Base-by-base conservation (phyloP, 2,113 vertebrate species). In the Forbesichthys agassizii region DNA sequence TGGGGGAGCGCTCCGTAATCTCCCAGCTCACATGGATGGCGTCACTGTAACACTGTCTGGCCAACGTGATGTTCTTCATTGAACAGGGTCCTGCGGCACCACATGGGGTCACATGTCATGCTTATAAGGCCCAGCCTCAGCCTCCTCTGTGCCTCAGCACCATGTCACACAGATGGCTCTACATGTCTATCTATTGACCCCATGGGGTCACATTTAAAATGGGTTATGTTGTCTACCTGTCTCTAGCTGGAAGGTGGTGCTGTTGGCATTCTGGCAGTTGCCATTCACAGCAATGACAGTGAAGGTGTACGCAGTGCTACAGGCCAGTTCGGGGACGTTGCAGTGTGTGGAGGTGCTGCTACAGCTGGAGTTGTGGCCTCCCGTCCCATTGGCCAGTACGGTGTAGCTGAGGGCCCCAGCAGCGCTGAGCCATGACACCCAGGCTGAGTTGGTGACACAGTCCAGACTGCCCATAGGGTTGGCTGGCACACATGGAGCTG, bases 401-500 rank as follows among this genome's bases (percentile, higher is more conserved):
- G 1, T 68, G 80, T 94, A 94, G 68, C 73, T 68, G 18, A 27
- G 48, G 54, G 85, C 79, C 80, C 80, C 20, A 27, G 77, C 48
- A 65, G 88, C 70, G 1, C 12, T 0, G 1, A 87, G 72, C 91
- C 92, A 94, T 0, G 33, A 61, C 58, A 93, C 81, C 84, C 84
- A 92, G 49, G 81, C 92, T 0, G 73, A 62, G 77, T 92, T 92
- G 3, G 90, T 80, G 7, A 92, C 61, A 6, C 93, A 94, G 75
- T 92, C 90, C 59, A 93, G 88, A 16, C 10, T 64, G 36, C 80
- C 88, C 0, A 12, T 18, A 9, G 69, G 12, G 1, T 82, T 84
- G 12, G 16, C 67, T 10, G 93, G 91, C 64, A 83, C 64, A 65
- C 92, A 93, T 0, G 93, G 93, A 48, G 81, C 93, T 94, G 71